These are phyloP conservation scores for Spodoptera picta DNA, from an alignment of 2,888 invertebrate genomes.

Conservation along the genomic window DNA sequence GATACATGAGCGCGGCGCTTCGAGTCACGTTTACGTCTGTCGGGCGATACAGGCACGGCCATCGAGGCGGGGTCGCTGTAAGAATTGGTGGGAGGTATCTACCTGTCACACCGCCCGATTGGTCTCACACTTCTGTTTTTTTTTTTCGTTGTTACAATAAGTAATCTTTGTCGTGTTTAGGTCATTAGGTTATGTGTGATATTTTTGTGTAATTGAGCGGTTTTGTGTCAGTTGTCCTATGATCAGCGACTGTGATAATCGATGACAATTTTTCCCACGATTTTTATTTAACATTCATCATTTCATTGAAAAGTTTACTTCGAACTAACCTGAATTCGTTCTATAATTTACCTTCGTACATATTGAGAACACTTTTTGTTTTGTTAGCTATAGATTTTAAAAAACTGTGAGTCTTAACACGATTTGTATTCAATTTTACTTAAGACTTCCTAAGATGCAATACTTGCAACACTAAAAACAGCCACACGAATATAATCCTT, in stretches of 20 bases:
- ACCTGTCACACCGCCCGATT: constrained; percentile 81
- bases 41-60: constrained; percentile 56
- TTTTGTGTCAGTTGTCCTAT: constrained; percentile 9
- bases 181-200: constrained; percentile 72
- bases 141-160: constrained; percentile 59
- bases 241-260: neutral
- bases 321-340: too few relatives aligned
- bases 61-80: constrained; percentile 77
- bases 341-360: too few relatives aligned
- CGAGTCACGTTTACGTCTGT: constrained; percentile 80
- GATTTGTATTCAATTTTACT: too few relatives aligned
- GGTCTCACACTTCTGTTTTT: constrained; percentile 75
- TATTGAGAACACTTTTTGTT: too few relatives aligned
- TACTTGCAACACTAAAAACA: neutral
- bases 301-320: too few relatives aligned
- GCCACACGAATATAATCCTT: constrained; percentile 7
- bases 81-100: constrained; percentile 81
- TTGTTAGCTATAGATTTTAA: too few relatives aligned
- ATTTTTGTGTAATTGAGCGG: constrained; percentile 37
- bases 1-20: constrained; percentile 82
- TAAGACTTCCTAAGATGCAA: neutral
- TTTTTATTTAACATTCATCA: neutral
- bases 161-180: constrained; percentile 71
- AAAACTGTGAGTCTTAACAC: too few relatives aligned
- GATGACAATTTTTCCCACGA: neutral